Conservation (phyloP, 2,888 invertebrate genomes). For the Ligdia adustata region DNA sequence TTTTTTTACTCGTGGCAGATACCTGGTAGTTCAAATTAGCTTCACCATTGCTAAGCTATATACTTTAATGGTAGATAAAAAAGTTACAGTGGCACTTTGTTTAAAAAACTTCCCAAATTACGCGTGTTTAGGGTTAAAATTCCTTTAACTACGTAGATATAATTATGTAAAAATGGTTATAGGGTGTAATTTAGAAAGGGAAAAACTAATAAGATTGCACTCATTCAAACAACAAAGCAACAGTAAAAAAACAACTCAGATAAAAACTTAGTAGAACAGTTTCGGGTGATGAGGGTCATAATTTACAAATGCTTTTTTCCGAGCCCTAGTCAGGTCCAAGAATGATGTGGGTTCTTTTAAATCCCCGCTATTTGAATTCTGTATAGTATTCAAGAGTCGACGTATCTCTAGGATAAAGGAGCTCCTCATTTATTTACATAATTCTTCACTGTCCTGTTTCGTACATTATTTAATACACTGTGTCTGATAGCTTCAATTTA, state of each 20-base stretch:
- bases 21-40: no score
- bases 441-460: conserved; percentile 3
- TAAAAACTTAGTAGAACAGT: conserved; percentile 4
- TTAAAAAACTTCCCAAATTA: no score
- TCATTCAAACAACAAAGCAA: background rate
- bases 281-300: conserved; percentile 54
- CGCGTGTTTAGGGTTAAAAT: no score
- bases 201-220: no score
- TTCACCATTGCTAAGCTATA: no score
- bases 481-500: conserved; percentile 9
- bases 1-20: no score
- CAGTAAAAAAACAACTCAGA: background rate
- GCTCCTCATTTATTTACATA: conserved; percentile 12
- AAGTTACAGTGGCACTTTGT: no score
- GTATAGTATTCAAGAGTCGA: conserved; percentile 30
- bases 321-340: conserved; percentile 49
- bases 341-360: conserved; percentile 58
- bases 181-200: no score
- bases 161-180: no score
- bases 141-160: no score
- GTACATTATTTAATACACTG: conserved; percentile 4
- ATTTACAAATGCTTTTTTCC: conserved; percentile 51
- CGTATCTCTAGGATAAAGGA: conserved; percentile 31
- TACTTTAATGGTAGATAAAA: no score
- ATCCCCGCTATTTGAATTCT: conserved; percentile 31